Evolutionary conservation across 2,888 invertebrate genomes (phyloP).

Genomic region (Cheilosia vulpina): DNA sequence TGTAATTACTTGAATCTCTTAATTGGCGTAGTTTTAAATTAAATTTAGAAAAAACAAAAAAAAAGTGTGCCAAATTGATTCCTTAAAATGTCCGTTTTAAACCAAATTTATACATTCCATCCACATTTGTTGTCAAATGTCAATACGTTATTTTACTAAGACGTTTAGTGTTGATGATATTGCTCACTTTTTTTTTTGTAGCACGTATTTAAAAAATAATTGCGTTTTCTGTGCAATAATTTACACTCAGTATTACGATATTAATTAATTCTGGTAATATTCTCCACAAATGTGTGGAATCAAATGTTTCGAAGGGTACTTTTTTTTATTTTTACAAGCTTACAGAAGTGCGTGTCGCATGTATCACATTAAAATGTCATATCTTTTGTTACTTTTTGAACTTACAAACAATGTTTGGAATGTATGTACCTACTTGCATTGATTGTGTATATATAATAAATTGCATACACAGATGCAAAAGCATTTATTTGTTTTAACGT

Average conservation of each 20-base stretch:
- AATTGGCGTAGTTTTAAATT: conserved; percentile 50
- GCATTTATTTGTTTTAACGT: neutral
- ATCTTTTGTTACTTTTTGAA: conserved; percentile 23
- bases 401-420: conserved; percentile 4
- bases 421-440: conserved; percentile 5
- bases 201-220: conserved; percentile 11
- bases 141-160: conserved; percentile 29
- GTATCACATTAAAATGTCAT: neutral
- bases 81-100: conserved; percentile 61
- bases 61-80: conserved; percentile 57
- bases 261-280: conserved; percentile 10
- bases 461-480: neutral
- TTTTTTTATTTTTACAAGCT: conserved; percentile 12
- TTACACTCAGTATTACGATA: conserved; percentile 38
- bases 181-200: conserved; percentile 14
- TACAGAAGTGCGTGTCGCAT: neutral
- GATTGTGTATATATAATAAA: conserved; percentile 50
- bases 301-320: conserved; percentile 23
- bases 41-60: conserved; percentile 7
- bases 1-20: neutral
- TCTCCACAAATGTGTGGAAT: conserved; percentile 39
- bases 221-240: conserved; percentile 57
- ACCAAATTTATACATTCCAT: conserved; percentile 60
- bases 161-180: conserved; percentile 4
- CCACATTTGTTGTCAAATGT: conserved; percentile 43